Evolutionary conservation across 2,113 vertebrate species (phyloP).

Genomic region (Physeter macrocephalus): DNA sequence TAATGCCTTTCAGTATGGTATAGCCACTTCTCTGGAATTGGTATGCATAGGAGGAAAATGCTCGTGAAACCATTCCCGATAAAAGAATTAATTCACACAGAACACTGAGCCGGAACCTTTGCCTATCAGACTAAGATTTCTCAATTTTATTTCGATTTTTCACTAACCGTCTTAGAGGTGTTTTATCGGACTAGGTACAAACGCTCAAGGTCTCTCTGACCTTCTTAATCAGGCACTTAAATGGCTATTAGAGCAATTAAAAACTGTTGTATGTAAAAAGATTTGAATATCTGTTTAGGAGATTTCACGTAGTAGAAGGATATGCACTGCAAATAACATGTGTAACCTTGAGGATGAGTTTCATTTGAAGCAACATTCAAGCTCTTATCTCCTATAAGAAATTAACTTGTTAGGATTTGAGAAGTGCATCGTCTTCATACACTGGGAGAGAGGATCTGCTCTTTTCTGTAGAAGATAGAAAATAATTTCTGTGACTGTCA

Average conservation of each 20-base stretch:
- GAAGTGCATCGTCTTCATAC: background rate
- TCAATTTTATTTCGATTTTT: slow-evolving; percentile 11
- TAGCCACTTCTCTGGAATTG: slow-evolving; percentile 39
- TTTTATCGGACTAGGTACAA: slow-evolving; percentile 42
- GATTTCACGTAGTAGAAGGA: background rate
- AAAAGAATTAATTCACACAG: slow-evolving; percentile 62
- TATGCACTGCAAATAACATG: background rate
- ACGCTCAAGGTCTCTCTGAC: slow-evolving; percentile 53
- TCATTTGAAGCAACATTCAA: background rate
- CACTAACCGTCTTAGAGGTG: slow-evolving; percentile 20
- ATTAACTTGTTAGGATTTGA: background rate
- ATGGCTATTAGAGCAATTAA: background rate
- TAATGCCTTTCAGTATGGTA: slow-evolving; percentile 38
- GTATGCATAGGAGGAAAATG: slow-evolving; percentile 1
- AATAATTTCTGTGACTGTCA: background rate
- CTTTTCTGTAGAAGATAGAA: background rate
- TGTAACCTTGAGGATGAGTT: background rate
- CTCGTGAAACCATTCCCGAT: slow-evolving; percentile 42
- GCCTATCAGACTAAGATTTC: slow-evolving; percentile 24
- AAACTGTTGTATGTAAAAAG: background rate
- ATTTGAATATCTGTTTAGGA: background rate
- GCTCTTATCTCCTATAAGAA: background rate
- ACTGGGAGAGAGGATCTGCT: background rate
- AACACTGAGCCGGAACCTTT: slow-evolving; percentile 12
- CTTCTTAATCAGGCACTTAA: slow-evolving; percentile 28